Evolutionary conservation across 2,797 vertebrate species (phyloP), one percentile per base, ranked within the genome.

Genomic region (Garrulus glandarius): DNA sequence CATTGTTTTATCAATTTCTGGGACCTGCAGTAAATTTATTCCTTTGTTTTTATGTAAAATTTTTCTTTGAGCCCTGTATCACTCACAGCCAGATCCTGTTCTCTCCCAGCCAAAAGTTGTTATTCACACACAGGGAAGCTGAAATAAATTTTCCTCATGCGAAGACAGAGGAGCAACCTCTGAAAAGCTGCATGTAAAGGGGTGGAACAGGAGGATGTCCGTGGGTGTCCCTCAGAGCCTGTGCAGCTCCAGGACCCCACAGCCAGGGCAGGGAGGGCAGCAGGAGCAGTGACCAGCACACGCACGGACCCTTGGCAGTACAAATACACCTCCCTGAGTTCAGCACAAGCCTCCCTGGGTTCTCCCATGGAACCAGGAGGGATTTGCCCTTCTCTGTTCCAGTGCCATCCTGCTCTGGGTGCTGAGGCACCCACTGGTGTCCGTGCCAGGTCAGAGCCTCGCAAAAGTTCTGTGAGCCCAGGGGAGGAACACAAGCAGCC

Each of bases 271-370:
- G 49, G 37, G n/a, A 6, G 13, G 32, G 44, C 52, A 52, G 86
- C 56, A 18, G 68, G 56, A 34, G 2, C 1, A 12, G 34, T 3
- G 14, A 10, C 2, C 41, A 11, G 50, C 57, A 32, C 14, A 2
- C 34, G 12, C 10, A 5, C 6, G 4, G 23, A 43, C 26, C 5
- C 23, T 9, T 0, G 2, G 15, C 3, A 3, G 4, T 1, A 6
- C 4, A 24, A 22, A 64, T n/a, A 11, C 24, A 4, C 12, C 22
- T 21, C 36, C 50, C 36, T 5, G 15, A 61, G 46, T 37, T 41
- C 64, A 14, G 12, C 11, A 1, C 0, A 14, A 60, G 19, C 14
- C 49, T 26, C 21, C 5, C 46, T 0, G 9, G 10, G 19, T 12
- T 65, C 23, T 53, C 55, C 53, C 3, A 0, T 1, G 26, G 53